These are phyloP conservation scores for Globicephala melas DNA, from an alignment of 2,113 vertebrate genomes.

Conservation along the genomic window DNA sequence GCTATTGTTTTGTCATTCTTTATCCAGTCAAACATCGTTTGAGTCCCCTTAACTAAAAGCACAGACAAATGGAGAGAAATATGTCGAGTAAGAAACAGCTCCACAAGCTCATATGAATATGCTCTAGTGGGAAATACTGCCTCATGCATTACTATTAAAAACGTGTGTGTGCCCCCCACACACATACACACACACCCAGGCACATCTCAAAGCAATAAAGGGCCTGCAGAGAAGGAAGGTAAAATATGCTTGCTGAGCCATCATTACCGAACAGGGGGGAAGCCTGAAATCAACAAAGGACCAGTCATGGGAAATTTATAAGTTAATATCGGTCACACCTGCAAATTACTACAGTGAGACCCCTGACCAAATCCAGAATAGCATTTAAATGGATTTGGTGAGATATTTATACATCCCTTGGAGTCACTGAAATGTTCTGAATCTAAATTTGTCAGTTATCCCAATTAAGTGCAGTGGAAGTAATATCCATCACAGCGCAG, in stretches of 20 bases:
- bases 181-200: neutral
- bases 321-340: conserved; percentile 69
- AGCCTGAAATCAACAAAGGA: conserved; percentile 63
- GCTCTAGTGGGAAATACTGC: conserved; percentile 30
- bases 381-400: conserved; percentile 54
- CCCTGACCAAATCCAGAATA: conserved; percentile 54
- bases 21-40: neutral
- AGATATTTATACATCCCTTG: conserved; percentile 56
- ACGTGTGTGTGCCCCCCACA: neutral
- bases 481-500: neutral
- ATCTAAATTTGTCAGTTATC: conserved; percentile 44
- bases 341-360: conserved; percentile 65
- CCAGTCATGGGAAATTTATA: conserved; percentile 66
- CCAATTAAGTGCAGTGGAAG: conserved; percentile 52
- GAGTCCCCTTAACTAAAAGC: neutral
- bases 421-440: conserved; percentile 52
- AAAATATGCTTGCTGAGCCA: conserved; percentile 64
- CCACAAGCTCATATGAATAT: neutral
- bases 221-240: conserved; percentile 54
- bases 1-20: neutral
- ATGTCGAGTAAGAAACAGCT: conserved; percentile 1
- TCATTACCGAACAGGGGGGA: conserved; percentile 37
- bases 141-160: conserved; percentile 11
- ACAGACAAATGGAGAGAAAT: neutral
- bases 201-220: conserved; percentile 66